phyloP scores from a whole-genome alignment of 2,797 vertebrate genomes.

The Arrhamphus sclerolepis region DNA sequence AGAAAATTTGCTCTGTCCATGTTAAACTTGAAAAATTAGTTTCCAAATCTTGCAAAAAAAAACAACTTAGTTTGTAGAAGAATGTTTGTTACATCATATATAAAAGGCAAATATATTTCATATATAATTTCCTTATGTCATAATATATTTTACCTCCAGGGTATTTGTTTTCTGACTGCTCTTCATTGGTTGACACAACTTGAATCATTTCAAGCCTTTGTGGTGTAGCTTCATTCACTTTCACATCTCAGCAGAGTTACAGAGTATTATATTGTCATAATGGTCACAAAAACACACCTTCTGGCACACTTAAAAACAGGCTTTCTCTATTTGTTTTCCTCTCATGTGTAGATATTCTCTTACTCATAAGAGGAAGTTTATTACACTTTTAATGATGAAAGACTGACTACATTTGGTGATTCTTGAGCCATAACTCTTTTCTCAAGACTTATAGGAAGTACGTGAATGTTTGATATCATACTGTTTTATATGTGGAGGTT shows the following conservation, averaged over 20 bases:
- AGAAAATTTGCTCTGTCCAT: not conserved
- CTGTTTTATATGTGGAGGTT: not conserved
- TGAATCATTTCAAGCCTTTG: no score
- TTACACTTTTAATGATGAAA: constrained; percentile 19
- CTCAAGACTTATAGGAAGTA: constrained; percentile 30
- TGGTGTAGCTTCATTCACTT: not conserved
- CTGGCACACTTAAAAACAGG: constrained; percentile 2
- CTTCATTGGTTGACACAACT: no score
- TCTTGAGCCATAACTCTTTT: not conserved
- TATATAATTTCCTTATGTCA: not conserved
- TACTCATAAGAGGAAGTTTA: not conserved
- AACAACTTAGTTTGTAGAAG: constrained; percentile 1
- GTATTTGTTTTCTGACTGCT: no score
- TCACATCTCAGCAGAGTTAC: not conserved
- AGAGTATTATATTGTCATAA: not conserved
- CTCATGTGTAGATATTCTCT: constrained; percentile 13
- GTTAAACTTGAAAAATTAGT: not conserved
- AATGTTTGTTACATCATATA: not conserved
- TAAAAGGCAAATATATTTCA: constrained; percentile 16
- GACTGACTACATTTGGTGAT: constrained; percentile 12
- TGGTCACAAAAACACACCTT: constrained; percentile 4
- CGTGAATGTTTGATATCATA: not conserved
- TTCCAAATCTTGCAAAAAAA: not conserved
- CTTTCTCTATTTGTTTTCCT: constrained; percentile 2
- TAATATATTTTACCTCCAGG: no score